Conservation (phyloP, 2,797 vertebrate genomes). For the Mormyrops boulengeri region DNA sequence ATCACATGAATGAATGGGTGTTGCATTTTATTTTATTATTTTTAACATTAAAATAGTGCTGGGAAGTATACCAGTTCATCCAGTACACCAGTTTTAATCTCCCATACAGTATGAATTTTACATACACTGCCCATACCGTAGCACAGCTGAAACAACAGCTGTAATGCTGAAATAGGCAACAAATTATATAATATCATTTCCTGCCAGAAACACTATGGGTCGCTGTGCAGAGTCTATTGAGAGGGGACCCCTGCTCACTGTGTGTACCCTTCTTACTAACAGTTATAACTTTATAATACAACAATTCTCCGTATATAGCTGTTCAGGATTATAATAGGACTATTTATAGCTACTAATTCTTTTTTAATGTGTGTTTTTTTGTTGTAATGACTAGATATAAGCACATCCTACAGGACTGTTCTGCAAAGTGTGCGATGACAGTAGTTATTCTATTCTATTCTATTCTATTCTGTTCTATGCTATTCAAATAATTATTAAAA, state of each 20-base stretch:
- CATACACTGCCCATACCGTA: neutral
- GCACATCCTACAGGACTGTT: neutral
- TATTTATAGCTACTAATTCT: neutral
- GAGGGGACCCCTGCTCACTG: neutral
- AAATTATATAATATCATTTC: neutral
- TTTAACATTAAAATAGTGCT: neutral
- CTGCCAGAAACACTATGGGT: neutral
- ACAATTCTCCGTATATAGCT: neutral
- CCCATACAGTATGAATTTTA: neutral
- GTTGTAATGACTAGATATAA: neutral
- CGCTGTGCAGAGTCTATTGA: neutral
- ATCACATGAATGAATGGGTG: neutral
- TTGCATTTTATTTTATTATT: neutral
- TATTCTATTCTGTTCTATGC: neutral
- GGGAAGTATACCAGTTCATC: neutral
- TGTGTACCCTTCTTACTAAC: neutral
- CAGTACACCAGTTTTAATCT: neutral
- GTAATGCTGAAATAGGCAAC: neutral
- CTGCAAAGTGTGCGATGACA: neutral
- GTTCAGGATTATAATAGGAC: neutral
- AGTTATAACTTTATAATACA: neutral
- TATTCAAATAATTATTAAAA: neutral
- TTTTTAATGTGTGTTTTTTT: neutral
- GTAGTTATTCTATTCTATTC: neutral
- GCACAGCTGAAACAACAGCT: neutral